Conservation (phyloP, 2,113 vertebrate genomes). For the Parotia lawesii region DNA sequence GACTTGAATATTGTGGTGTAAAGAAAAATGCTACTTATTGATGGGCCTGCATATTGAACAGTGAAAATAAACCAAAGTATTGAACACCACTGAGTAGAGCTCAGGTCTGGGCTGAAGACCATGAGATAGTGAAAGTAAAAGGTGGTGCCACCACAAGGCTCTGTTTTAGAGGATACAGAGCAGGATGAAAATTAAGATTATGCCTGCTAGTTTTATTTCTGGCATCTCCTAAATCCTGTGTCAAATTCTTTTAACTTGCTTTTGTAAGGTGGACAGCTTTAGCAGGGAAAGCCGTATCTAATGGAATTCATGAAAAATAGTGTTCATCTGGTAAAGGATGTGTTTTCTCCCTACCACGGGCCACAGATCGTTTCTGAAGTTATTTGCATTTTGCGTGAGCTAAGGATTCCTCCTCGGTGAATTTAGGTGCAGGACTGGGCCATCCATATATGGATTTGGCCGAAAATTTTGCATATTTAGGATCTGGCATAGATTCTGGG, state of each 20-base stretch:
- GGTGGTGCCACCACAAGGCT: not conserved
- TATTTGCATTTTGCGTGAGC: not conserved
- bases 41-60: not conserved
- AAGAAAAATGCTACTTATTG: not conserved
- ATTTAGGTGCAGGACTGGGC: not conserved
- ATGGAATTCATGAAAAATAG: not conserved
- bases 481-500: not conserved
- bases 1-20: not conserved
- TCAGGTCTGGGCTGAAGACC: not conserved
- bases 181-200: not conserved
- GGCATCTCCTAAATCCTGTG: not conserved
- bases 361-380: not conserved
- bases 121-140: not conserved
- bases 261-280: not conserved
- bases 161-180: not conserved
- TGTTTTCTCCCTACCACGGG: not conserved
- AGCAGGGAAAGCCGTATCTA: fast-evolving
- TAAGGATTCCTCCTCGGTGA: not conserved
- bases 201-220: not conserved
- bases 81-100: not conserved
- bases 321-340: not conserved
- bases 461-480: not conserved
- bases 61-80: not conserved
- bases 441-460: not conserved
- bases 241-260: not conserved